Base-by-base conservation (phyloP, 1,140 invertebrate genomes). In the Cepaea nemoralis region DNA sequence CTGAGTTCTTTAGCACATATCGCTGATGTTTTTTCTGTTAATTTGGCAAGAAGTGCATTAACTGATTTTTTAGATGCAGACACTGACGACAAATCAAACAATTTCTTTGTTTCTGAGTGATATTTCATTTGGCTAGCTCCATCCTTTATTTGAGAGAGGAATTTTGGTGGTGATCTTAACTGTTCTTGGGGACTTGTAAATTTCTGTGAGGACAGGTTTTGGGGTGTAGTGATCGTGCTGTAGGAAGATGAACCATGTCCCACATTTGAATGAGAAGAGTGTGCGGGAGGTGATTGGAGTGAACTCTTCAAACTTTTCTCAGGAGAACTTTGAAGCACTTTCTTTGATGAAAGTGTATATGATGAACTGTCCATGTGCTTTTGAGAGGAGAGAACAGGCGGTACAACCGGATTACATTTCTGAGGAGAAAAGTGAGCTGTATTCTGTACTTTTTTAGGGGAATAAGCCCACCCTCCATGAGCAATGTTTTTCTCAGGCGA, bases 1-100 rank as follows among this genome's bases (percentile, higher is more conserved):
- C 66, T 78, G 8, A 78, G 14, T 31, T 78, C 77, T 37, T 3
- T 48, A n/a, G 77, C 77, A 69, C 77, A 78, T 27, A 78, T 55
- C n/a, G 40, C 48, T 10, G 77, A 10, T 0, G 77, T 69, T 35
- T 66, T 59, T 39, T 77, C 75, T 8, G 37, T 45, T 27, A 77
- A 39, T 66, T 63, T 77, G 24, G 39, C 16, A 19, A 66, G 50
- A 70, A 70, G 40, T 40, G 69, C 39, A 70, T 3, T 14, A 19
- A 50, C 50, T 2, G 42, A 33, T 48, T 48, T 48, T 74, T 31
- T 74, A 31, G 71, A 27, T 42, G 35, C 12, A 19, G 14, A 33
- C 33, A 50, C 0, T 10, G 71, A 74, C 2, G 40, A 3, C 2
- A 27, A 24, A 1, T 74, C 71, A 70, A 70, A 70, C 1, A 74